These are phyloP conservation scores for Garrulus glandarius DNA, from an alignment of 2,797 vertebrate species.

Conservation along the genomic window DNA sequence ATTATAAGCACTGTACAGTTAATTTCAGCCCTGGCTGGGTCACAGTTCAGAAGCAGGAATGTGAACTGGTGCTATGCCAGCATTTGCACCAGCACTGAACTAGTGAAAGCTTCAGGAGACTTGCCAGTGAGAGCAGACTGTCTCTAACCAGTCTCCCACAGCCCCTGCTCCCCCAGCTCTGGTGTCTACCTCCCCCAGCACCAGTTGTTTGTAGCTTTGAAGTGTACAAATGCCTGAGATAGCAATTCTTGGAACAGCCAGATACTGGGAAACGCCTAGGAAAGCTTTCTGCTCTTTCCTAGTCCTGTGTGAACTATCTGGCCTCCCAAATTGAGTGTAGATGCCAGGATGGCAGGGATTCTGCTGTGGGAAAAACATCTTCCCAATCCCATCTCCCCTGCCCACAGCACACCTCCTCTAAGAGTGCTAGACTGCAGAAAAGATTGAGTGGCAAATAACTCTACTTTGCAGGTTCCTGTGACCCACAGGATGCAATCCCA, in stretches of 20 bases:
- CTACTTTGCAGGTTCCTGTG: not conserved
- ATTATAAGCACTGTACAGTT: not conserved
- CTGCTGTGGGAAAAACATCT: not conserved
- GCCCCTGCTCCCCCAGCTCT: not conserved
- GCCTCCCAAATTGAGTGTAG: not conserved
- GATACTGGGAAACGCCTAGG: not conserved
- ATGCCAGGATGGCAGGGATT: not conserved
- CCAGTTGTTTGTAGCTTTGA: not conserved
- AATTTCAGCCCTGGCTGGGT: not conserved
- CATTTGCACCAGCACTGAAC: not conserved
- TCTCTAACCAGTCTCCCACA: not conserved
- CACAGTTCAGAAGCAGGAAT: constrained; percentile 26
- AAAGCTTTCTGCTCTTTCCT: not conserved
- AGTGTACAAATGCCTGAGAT: not conserved
- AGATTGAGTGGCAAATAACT: not conserved
- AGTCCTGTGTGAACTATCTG: not conserved
- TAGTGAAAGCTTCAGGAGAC: not conserved
- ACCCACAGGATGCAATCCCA: not conserved
- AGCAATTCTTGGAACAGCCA: not conserved
- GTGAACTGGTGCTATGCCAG: not conserved
- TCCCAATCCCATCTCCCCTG: not conserved
- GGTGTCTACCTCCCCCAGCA: not conserved
- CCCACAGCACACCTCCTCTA: rapidly evolving
- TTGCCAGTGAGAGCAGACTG: not conserved
- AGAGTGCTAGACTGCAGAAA: not conserved